These are phyloP conservation scores for Nomia melanderi DNA, from an alignment of 1,140 invertebrate species.

Conservation along the genomic window DNA sequence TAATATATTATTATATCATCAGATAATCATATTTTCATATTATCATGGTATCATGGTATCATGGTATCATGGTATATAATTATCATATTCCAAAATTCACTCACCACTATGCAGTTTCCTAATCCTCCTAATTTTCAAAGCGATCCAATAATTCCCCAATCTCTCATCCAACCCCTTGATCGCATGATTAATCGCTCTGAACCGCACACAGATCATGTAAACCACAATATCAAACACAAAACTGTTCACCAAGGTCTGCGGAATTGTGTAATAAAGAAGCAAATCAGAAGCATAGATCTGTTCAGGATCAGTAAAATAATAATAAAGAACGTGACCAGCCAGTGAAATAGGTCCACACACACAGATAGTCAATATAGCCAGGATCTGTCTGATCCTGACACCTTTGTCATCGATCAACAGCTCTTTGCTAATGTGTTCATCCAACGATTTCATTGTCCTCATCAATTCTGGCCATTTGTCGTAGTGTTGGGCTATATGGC, in stretches of 20 bases:
- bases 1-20: too few relatives aligned
- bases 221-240: slow-evolving; percentile 65
- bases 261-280: slow-evolving; percentile 67
- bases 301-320: slow-evolving; percentile 59
- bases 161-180: slow-evolving; percentile 48
- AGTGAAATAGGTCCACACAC: slow-evolving; percentile 57
- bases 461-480: slow-evolving; percentile 66
- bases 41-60: too few relatives aligned
- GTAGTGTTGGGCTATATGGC: slow-evolving; percentile 57
- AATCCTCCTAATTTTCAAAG: slow-evolving; percentile 62
- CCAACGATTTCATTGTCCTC: slow-evolving; percentile 52
- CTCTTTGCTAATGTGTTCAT: slow-evolving; percentile 57
- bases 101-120: slow-evolving; percentile 64
- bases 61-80: too few relatives aligned
- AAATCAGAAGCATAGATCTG: slow-evolving; percentile 69
- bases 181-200: slow-evolving; percentile 55
- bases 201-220: slow-evolving; percentile 56
- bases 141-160: slow-evolving; percentile 30
- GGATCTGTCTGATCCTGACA: slow-evolving; percentile 47
- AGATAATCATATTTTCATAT: too few relatives aligned
- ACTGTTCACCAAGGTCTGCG: slow-evolving; percentile 64
- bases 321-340: slow-evolving; percentile 62
- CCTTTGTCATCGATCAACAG: slow-evolving; percentile 35
- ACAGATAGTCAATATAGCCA: slow-evolving; percentile 43
- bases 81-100: slow-evolving; percentile 8